phyloP scores from a whole-genome alignment of 2,113 vertebrate species.

The Parus major region DNA sequence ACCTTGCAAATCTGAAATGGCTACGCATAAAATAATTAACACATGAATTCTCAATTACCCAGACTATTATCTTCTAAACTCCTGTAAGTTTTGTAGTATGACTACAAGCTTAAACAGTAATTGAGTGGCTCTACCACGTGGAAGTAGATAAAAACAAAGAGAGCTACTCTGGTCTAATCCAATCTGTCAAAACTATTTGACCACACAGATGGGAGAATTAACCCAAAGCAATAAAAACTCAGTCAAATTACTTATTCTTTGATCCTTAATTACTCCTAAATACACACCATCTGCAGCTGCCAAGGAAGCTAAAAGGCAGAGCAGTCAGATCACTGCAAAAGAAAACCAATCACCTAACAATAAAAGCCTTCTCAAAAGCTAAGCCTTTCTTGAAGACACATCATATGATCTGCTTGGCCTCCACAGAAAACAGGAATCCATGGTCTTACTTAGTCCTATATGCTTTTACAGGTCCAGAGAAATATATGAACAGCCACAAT shows the following conservation, averaged over 20 bases:
- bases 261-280: conserved; percentile 6
- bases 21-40: neutral
- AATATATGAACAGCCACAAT: neutral
- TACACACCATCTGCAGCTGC: neutral
- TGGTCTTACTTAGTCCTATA: neutral
- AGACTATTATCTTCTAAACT: neutral
- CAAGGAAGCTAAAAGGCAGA: conserved; percentile 7
- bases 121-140: neutral
- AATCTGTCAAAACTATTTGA: neutral
- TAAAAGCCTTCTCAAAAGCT: neutral
- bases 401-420: neutral
- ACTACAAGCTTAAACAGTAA: neutral
- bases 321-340: neutral
- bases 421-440: neutral
- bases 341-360: neutral
- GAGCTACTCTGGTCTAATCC: neutral
- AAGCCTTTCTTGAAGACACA: neutral
- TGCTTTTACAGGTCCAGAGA: neutral
- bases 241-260: neutral
- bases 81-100: neutral
- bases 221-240: conserved; percentile 6
- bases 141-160: neutral
- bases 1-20: neutral
- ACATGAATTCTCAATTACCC: neutral
- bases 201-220: neutral